phyloP scores from a whole-genome alignment of 1,140 invertebrate genomes.

The Tetraneura akinire region DNA sequence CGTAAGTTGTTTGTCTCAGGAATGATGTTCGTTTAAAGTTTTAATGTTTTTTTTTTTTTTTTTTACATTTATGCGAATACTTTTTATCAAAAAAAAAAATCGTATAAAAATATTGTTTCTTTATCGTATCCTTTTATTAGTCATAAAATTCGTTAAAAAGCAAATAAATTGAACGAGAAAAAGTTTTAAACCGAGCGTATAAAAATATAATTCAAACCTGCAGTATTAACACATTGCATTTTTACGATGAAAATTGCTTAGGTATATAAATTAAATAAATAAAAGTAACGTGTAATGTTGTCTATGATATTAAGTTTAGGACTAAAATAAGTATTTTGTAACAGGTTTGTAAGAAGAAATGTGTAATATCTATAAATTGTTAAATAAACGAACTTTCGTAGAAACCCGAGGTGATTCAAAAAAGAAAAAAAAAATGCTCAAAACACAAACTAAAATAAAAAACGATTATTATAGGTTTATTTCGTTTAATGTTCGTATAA shows the following conservation, averaged over 20 bases:
- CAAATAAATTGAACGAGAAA: background rate
- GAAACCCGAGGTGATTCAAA: too few relatives aligned
- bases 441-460: too few relatives aligned
- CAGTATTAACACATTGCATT: background rate
- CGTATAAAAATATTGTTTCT: background rate
- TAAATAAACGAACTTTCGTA: too few relatives aligned
- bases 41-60: background rate
- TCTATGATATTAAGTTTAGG: too few relatives aligned
- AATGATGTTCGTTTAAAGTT: constrained; percentile 10
- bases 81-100: background rate
- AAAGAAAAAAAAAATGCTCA: too few relatives aligned
- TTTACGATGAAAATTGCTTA: background rate
- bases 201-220: background rate
- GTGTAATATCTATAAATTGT: too few relatives aligned
- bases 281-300: too few relatives aligned
- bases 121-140: background rate
- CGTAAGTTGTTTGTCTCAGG: background rate
- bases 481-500: too few relatives aligned
- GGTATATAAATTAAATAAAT: too few relatives aligned
- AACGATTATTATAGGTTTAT: too few relatives aligned
- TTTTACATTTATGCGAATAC: background rate
- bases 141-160: background rate
- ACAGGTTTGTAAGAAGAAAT: too few relatives aligned
- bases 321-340: too few relatives aligned
- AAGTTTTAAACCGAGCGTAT: background rate